These are phyloP conservation scores for Apostichopus japonicus DNA, from an alignment of 35 echinoderm and acorn worm genomes.

Conservation along the genomic window DNA sequence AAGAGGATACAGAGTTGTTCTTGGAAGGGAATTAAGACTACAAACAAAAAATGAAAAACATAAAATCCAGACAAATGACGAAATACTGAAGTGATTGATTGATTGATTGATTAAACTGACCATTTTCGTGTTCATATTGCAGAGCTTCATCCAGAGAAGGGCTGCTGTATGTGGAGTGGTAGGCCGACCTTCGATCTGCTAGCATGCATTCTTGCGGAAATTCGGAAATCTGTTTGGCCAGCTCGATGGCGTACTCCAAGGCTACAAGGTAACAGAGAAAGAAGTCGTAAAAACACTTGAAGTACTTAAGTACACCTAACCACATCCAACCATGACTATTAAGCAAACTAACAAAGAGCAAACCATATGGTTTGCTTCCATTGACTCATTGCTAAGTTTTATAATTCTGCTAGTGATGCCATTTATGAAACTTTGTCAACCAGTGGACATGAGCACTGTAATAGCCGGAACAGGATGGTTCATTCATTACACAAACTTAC, in stretches of 20 bases:
- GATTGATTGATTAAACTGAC: conserved; percentile 19
- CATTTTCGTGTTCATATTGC: conserved; percentile 85
- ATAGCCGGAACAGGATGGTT: too few species aligned
- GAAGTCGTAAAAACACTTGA: background rate
- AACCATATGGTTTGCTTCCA: too few species aligned
- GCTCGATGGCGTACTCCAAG: conserved; percentile 75
- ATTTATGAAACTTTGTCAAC: too few species aligned
- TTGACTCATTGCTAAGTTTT: too few species aligned
- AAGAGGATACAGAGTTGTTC: too few species aligned
- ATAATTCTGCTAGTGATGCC: too few species aligned
- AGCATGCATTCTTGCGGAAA: conserved; percentile 92
- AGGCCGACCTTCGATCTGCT: conserved; percentile 75
- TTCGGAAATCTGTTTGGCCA: conserved; percentile 80
- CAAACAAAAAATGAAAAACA: too few species aligned
- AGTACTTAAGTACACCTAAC: background rate
- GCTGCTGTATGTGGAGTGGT: conserved; percentile 65
- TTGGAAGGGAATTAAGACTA: too few species aligned
- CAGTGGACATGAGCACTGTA: too few species aligned
- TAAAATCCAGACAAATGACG: too few species aligned
- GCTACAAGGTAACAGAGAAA: conserved; percentile 50
- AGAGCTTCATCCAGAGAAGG: conserved; percentile 79
- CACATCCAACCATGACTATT: background rate
- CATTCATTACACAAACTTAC: too few species aligned
- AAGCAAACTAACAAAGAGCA: background rate
- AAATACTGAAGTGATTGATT: too few species aligned